phyloP scores from a whole-genome alignment of 2,888 invertebrate species.

The Drosophila infuscata region DNA sequence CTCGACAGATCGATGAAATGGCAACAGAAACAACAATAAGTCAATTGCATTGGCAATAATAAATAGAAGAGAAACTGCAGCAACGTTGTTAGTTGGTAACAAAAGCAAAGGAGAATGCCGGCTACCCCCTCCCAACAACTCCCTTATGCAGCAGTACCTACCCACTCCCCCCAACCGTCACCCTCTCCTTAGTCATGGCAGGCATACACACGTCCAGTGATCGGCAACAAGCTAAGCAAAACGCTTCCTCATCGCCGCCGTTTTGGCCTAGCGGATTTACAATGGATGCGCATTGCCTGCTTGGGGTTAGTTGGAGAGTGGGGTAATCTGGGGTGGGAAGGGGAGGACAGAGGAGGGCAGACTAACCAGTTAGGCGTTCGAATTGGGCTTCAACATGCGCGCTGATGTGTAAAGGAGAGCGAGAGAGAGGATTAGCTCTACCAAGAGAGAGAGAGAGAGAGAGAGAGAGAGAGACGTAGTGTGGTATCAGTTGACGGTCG shows the following conservation, averaged over 20 bases:
- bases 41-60: constrained; percentile 76
- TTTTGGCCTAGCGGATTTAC: constrained; percentile 75
- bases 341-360: constrained; percentile 1
- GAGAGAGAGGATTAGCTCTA: background rate
- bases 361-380: constrained; percentile 69
- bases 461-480: constrained; percentile 19
- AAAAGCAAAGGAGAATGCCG: constrained; percentile 40
- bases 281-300: constrained; percentile 64
- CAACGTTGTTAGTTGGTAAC: constrained; percentile 38
- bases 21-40: constrained; percentile 69
- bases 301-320: constrained; percentile 6
- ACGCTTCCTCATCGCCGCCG: constrained; percentile 78
- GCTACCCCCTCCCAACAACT: background rate
- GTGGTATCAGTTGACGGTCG: constrained; percentile 66
- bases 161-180: background rate
- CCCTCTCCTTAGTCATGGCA: constrained; percentile 1
- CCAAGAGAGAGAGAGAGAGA: constrained; percentile 9
- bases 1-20: constrained; percentile 65
- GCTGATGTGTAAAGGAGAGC: constrained; percentile 13
- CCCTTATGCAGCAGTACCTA: background rate
- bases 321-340: background rate
- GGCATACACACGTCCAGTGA: constrained; percentile 63
- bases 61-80: constrained; percentile 70
- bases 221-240: constrained; percentile 78
- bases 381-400: constrained; percentile 39